phyloP scores from a whole-genome alignment of 2,888 invertebrate species.

The Phyllotreta striolata region DNA sequence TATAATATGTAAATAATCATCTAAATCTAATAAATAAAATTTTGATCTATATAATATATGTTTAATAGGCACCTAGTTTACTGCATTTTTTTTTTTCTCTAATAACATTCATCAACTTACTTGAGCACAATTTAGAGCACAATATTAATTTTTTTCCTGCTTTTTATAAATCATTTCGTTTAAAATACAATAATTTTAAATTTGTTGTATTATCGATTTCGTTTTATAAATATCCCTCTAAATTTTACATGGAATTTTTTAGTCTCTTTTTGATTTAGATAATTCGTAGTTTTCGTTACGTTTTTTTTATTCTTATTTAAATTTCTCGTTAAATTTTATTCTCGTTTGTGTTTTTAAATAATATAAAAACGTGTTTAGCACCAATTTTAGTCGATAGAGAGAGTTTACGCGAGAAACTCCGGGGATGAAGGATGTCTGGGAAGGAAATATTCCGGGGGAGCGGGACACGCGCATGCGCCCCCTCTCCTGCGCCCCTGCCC shows the following conservation, averaged over 20 bases:
- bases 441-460: constrained; percentile 51
- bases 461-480: constrained; percentile 52
- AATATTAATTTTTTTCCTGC: constrained; percentile 22
- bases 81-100: constrained; percentile 17
- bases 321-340: constrained; percentile 11
- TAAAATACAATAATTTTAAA: constrained; percentile 1
- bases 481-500: constrained; percentile 12
- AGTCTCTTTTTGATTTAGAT: constrained; percentile 24
- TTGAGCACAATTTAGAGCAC: constrained; percentile 29
- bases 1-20: constrained; percentile 8
- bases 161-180: constrained; percentile 5
- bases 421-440: no score
- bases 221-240: constrained; percentile 6
- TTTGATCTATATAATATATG: constrained; percentile 18
- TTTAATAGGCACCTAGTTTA: constrained; percentile 29
- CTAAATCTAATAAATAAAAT: constrained; percentile 9
- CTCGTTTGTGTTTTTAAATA: no score
- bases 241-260: constrained; percentile 2
- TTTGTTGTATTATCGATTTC: constrained; percentile 13
- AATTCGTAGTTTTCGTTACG: constrained; percentile 8
- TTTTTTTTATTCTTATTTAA: constrained; percentile 8
- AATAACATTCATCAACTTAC: constrained; percentile 29
- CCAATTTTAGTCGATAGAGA: constrained; percentile 29
- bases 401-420: constrained; percentile 47
- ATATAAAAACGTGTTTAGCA: constrained; percentile 28